These are phyloP conservation scores for Propithecus coquereli DNA, from an alignment of 2,113 vertebrate genomes.

Conservation along the genomic window DNA sequence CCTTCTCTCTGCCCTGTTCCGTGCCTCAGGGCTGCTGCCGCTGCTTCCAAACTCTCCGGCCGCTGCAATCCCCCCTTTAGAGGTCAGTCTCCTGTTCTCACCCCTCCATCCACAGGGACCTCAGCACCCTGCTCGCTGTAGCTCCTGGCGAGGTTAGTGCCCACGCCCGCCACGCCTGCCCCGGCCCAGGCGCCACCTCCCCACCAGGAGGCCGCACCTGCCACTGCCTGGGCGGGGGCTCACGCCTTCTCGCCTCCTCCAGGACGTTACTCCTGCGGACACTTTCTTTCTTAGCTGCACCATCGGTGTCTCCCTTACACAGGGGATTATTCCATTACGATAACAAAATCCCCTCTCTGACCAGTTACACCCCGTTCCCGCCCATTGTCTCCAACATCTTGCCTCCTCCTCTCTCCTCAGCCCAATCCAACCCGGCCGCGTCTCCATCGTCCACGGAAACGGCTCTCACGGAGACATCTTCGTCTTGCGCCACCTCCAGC, in stretches of 20 bases:
- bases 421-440: neutral
- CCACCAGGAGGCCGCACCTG: neutral
- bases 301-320: neutral
- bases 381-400: neutral
- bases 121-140: neutral
- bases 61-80: neutral
- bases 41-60: neutral
- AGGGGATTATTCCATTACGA: neutral
- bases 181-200: rapidly evolving
- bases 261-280: neutral
- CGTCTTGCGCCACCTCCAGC: neutral
- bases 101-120: neutral
- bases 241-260: neutral
- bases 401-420: neutral
- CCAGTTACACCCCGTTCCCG: too few relatives aligned
- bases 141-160: neutral
- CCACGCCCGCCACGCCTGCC: neutral
- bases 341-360: neutral
- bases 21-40: neutral
- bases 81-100: neutral
- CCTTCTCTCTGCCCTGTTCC: neutral
- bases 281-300: neutral
- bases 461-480: neutral
- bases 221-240: neutral
- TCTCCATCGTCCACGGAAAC: rapidly evolving